phyloP scores from a whole-genome alignment of 2,888 invertebrate species.

The Nebria salina region DNA sequence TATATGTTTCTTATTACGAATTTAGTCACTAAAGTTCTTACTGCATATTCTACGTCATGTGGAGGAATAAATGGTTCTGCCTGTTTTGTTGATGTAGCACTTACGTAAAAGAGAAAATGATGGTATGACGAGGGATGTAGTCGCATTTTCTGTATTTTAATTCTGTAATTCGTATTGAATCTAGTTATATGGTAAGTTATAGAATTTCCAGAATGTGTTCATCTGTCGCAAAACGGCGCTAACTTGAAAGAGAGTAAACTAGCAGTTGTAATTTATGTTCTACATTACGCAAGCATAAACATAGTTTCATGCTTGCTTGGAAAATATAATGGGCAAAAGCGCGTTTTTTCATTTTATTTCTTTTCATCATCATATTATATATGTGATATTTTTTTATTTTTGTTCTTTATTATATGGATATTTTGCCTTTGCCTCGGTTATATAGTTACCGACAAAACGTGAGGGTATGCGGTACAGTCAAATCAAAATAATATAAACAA shows the following conservation, averaged over 20 bases:
- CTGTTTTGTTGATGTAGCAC: too few species aligned
- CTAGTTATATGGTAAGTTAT: neutral
- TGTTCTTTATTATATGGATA: constrained; percentile 29
- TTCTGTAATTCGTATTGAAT: too few species aligned
- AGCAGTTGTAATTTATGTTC: constrained; percentile 39
- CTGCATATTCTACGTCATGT: too few species aligned
- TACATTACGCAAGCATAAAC: constrained; percentile 41
- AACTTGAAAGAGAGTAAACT: constrained; percentile 21
- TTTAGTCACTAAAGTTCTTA: too few species aligned
- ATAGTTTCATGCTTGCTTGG: constrained; percentile 44
- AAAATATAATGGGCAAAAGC: constrained; percentile 37
- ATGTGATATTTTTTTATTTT: neutral
- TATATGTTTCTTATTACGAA: too few species aligned
- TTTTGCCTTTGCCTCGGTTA: constrained; percentile 50
- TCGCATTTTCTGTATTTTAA: too few species aligned
- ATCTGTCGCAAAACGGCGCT: neutral
- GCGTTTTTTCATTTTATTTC: constrained; percentile 23
- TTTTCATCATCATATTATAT: constrained; percentile 1
- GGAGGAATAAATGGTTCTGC: too few species aligned
- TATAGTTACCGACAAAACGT: constrained; percentile 53
- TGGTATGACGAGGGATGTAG: too few species aligned
- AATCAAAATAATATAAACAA: constrained; percentile 50
- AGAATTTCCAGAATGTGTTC: neutral
- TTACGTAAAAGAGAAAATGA: too few species aligned
- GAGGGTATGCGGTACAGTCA: constrained; percentile 51